These are phyloP conservation scores for Telenomus remus DNA, from an alignment of 1,140 invertebrate genomes.

Conservation along the genomic window DNA sequence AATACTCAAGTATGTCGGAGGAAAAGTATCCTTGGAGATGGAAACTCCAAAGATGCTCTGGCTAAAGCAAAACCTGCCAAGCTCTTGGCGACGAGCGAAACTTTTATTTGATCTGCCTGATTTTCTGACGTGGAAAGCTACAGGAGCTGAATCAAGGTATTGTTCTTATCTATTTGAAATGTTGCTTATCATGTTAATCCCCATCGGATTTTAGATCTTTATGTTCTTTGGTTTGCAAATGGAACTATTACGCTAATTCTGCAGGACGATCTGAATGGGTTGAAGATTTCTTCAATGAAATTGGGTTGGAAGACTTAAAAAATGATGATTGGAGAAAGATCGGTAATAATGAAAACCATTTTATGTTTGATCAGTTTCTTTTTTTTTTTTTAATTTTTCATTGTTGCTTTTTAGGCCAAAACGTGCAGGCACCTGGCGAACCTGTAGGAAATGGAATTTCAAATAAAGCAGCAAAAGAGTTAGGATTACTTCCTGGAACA, in stretches of 20 bases:
- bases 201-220: conserved; percentile 80
- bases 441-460: conserved; percentile 83
- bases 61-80: conserved; percentile 87
- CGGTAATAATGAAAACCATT: conserved; percentile 73
- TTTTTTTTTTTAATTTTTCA: neutral
- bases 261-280: conserved; percentile 83
- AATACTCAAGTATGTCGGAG: conserved; percentile 91
- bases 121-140: conserved; percentile 95
- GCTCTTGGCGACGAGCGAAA: conserved; percentile 82
- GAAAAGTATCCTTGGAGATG: conserved; percentile 96
- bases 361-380: neutral
- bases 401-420: conserved; percentile 72
- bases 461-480: conserved; percentile 78
- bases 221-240: conserved; percentile 95
- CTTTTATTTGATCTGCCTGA: conserved; percentile 95
- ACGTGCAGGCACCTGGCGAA: conserved; percentile 83
- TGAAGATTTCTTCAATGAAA: conserved; percentile 81
- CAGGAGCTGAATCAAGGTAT: conserved; percentile 82
- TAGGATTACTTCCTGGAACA: conserved; percentile 83
- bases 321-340: conserved; percentile 84
- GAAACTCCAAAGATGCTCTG: conserved; percentile 96
- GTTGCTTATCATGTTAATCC: too few relatives aligned
- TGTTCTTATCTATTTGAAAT: neutral
- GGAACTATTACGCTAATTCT: conserved; percentile 86
- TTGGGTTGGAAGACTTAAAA: conserved; percentile 86